Conservation (phyloP, 2,888 invertebrate species). For the Stenolophus ochropezus region DNA sequence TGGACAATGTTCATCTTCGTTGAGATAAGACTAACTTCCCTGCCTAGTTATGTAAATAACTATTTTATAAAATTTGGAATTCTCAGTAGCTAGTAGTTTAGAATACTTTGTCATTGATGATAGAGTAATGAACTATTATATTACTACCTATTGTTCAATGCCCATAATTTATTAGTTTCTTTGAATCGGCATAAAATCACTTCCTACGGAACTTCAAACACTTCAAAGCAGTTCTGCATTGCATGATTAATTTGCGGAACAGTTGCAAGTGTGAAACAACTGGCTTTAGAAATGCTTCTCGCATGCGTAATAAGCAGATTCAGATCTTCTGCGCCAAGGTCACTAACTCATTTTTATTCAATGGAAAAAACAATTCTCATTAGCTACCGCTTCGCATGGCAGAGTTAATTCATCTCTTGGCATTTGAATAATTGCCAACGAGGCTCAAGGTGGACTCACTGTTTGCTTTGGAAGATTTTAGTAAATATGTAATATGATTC, state of each 20-base stretch:
- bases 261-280: constrained; percentile 25
- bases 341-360: constrained; percentile 20
- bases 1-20: too few relatives aligned
- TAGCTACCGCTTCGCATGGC: neutral
- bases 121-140: too few relatives aligned
- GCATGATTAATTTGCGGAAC: constrained; percentile 25
- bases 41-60: too few relatives aligned
- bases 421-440: constrained; percentile 2
- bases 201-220: constrained; percentile 2
- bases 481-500: constrained; percentile 9
- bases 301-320: constrained; percentile 31
- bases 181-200: neutral
- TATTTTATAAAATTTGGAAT: too few relatives aligned
- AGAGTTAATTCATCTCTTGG: neutral
- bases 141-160: neutral
- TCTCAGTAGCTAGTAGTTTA: too few relatives aligned
- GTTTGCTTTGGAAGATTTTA: constrained; percentile 13
- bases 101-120: too few relatives aligned
- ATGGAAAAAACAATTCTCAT: constrained; percentile 4
- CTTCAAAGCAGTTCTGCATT: constrained; percentile 4
- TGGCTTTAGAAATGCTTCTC: constrained; percentile 4
- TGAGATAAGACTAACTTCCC: too few relatives aligned
- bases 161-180: neutral
- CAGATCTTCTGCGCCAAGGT: constrained; percentile 18
- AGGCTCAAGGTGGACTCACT: neutral